These are phyloP conservation scores for Dendrolimus pini DNA, from an alignment of 2,888 invertebrate species.

Conservation along the genomic window DNA sequence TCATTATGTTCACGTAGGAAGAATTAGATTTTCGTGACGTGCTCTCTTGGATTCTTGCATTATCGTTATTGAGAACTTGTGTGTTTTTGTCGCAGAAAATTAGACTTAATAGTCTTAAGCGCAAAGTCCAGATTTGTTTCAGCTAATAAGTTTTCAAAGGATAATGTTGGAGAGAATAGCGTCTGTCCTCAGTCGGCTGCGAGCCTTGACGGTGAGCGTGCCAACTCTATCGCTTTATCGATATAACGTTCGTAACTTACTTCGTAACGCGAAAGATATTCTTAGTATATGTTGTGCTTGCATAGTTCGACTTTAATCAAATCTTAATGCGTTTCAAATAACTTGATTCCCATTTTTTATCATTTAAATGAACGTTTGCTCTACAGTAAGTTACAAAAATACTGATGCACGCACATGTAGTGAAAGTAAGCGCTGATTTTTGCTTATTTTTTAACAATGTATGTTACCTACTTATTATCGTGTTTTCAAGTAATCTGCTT, in stretches of 20 bases:
- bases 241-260: slow-evolving; percentile 51
- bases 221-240: slow-evolving; percentile 25
- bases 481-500: too few species aligned
- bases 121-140: slow-evolving; percentile 36
- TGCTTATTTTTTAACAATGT: too few species aligned
- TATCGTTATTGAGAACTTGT: slow-evolving; percentile 20
- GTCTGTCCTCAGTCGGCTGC: slow-evolving; percentile 59
- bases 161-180: slow-evolving; percentile 42
- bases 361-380: too few species aligned
- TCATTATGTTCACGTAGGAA: slow-evolving; percentile 66
- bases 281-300: background rate
- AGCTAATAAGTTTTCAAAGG: slow-evolving; percentile 23
- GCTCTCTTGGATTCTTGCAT: slow-evolving; percentile 43
- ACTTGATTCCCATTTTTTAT: background rate
- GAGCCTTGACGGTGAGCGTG: slow-evolving; percentile 49
- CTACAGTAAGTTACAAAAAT: too few species aligned
- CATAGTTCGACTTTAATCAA: background rate
- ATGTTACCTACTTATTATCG: too few species aligned
- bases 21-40: slow-evolving; percentile 66
- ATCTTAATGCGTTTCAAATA: background rate
- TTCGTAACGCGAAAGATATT: slow-evolving; percentile 37
- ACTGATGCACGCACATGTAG: too few species aligned
- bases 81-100: slow-evolving; percentile 19
- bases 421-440: too few species aligned
- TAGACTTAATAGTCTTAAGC: slow-evolving; percentile 16